Conservation (phyloP, 2,113 vertebrate species). For the Microcebus ravelobensis region DNA sequence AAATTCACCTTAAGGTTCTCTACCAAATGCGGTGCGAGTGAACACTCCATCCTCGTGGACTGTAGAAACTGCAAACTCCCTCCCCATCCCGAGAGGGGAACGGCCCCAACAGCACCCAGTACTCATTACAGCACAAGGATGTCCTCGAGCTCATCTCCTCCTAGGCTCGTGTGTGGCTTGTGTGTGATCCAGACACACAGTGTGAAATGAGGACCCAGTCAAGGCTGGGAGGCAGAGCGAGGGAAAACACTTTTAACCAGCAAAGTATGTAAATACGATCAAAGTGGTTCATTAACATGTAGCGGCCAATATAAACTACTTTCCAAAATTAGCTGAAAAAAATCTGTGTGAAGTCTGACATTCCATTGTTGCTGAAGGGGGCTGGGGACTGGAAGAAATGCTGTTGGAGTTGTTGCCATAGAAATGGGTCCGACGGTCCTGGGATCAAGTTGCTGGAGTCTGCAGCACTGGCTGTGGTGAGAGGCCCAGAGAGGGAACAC, state of each 20-base stretch:
- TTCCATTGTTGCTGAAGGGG: slow-evolving; percentile 14
- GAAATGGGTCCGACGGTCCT: slow-evolving; percentile 8
- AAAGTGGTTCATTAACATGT: slow-evolving; percentile 71
- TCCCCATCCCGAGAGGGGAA: not conserved
- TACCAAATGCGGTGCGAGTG: slow-evolving; percentile 59
- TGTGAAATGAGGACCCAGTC: not conserved
- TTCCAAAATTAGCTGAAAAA: slow-evolving; percentile 77
- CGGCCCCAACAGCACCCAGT: not conserved
- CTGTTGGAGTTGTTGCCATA: not conserved
- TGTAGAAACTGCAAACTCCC: not conserved
- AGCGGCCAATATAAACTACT: slow-evolving; percentile 75
- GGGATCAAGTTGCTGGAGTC: not conserved
- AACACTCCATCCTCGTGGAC: not conserved
- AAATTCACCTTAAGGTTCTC: slow-evolving; percentile 72
- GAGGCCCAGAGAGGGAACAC: not conserved
- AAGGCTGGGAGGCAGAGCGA: slow-evolving; percentile 31
- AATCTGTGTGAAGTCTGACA: slow-evolving; percentile 62
- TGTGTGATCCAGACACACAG: slow-evolving; percentile 56
- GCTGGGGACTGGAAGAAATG: not conserved
- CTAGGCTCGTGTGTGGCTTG: not conserved
- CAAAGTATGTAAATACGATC: slow-evolving; percentile 76
- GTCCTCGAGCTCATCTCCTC: not conserved
- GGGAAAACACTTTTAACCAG: slow-evolving; percentile 62
- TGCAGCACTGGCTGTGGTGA: not conserved
- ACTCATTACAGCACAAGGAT: not conserved